Evolutionary conservation across 1,140 invertebrate genomes (phyloP), one percentile per base, ranked within the genome.

Genomic region (Dreissena polymorpha): DNA sequence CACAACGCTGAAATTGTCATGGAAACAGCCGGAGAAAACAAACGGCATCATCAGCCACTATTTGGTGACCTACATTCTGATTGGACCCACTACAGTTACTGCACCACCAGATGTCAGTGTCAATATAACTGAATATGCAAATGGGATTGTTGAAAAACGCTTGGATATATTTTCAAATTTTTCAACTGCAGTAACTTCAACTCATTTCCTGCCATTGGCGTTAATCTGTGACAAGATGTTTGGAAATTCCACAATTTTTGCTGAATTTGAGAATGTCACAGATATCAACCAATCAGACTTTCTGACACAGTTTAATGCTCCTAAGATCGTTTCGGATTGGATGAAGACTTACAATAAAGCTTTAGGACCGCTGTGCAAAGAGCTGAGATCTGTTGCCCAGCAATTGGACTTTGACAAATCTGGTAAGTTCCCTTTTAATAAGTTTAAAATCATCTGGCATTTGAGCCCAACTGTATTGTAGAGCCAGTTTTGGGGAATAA

Each of bases 21-120:
- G 79, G 79, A 71, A 74, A 74, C 70, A 57, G 18, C 79, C 79
- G 12, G 55, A 6, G n/a, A 51, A 55, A n/a, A 67, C 57, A 7
- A 82, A 82, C 67, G 79, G 79, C n/a, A 13, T 82, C 79, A 82
- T 82, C 14, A n/a, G 39, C 10, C 18, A 39, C 12, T 82, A 82
- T 55, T 27, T 67, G 27, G 60, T 82, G 0, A 53, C 63, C 29
- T 82, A 82, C 55, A 23, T 65, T 67, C 13, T 64, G 27, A 74
- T 82, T 74, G 79, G 79, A 57, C 25, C 29, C 21, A 29, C 71
- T 13, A 53, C 55, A 25, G 55, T 50, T 25, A 51, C 69, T 25
- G 70, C 53, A 51, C 14, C 50, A 21, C 39, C n/a, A 10, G 10
- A 13, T n/a, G n/a, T 55, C 64, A 21, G 57, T 16, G 57, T 64